Evolutionary conservation across 2,888 invertebrate genomes (phyloP).

Genomic region (Mythimna impura): DNA sequence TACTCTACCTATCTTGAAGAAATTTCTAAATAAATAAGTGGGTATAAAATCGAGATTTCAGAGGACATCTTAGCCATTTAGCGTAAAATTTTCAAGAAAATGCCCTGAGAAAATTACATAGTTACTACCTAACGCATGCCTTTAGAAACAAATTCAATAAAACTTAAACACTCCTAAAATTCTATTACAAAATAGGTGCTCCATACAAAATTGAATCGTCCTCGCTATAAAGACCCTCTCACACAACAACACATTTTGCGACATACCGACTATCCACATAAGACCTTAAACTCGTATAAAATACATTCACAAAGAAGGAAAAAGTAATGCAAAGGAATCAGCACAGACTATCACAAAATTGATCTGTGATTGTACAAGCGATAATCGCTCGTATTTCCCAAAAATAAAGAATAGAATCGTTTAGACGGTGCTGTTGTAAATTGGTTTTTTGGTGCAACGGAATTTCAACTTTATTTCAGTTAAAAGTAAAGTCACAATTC

Average conservation of each 20-base stretch:
- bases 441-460: slow-evolving; percentile 76
- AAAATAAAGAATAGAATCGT: slow-evolving; percentile 70
- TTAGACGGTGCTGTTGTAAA: slow-evolving; percentile 71
- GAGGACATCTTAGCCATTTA: too few species aligned
- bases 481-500: slow-evolving; percentile 62
- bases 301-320: slow-evolving; percentile 89
- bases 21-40: too few species aligned
- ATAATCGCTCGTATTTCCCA: slow-evolving; percentile 65
- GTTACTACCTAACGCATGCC: not conserved
- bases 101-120: not conserved
- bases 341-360: slow-evolving; percentile 89
- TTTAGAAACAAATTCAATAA: slow-evolving; percentile 42
- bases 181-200: slow-evolving; percentile 59
- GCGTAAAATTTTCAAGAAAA: not conserved
- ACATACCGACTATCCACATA: slow-evolving; percentile 82
- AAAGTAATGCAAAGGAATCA: slow-evolving; percentile 90
- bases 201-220: slow-evolving; percentile 60
- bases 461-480: slow-evolving; percentile 56
- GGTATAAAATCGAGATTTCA: too few species aligned
- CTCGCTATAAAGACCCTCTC: slow-evolving; percentile 52
- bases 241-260: slow-evolving; percentile 68
- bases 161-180: slow-evolving; percentile 46
- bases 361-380: slow-evolving; percentile 76
- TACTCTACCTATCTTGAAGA: too few species aligned
- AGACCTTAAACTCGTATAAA: slow-evolving; percentile 88